Percentiles rank a stretch among this genome's conserved stretches.
Conservation (phyloP, 2,797 vertebrate species). For the Peromyscus nudipes region DNA sequence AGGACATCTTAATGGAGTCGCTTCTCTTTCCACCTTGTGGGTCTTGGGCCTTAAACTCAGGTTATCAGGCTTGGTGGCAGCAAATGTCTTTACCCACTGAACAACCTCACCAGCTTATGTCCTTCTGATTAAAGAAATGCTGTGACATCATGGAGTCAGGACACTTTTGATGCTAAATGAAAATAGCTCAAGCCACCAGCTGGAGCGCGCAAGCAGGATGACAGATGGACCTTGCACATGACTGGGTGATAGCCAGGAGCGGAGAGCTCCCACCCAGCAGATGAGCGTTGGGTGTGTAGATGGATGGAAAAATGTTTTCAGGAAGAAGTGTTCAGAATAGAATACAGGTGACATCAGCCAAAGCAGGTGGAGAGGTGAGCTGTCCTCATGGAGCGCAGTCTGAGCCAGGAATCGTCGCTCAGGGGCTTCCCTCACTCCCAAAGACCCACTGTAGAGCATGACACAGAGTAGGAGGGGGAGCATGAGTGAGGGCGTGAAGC, state of each 20-base stretch:
- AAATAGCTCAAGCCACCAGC: background rate
- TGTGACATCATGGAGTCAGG: background rate
- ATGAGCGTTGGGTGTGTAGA: constrained; percentile 33
- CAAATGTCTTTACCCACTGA: background rate
- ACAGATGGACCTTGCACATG: background rate
- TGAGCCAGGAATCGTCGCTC: background rate
- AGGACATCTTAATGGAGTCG: too few species aligned
- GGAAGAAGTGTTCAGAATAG: constrained; percentile 63
- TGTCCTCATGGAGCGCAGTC: rapidly evolving
- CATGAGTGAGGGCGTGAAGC: rapidly evolving
- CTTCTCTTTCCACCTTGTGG: background rate
- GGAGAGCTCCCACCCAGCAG: background rate
- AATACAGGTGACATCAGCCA: background rate
- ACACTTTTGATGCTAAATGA: background rate
- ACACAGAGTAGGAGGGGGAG: background rate
- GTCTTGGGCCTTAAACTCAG: background rate
- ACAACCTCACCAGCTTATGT: too few species aligned
- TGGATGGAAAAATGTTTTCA: constrained; percentile 28
- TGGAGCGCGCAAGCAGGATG: background rate
- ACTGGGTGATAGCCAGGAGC: background rate
- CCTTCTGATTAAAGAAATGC: constrained; percentile 20
- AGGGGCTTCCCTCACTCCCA: too few species aligned
- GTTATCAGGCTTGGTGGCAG: background rate
- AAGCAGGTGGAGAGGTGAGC: background rate
- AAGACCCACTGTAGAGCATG: background rate